Evolutionary conservation across 2,113 vertebrate genomes (phyloP), one percentile per base, ranked within the genome.

Genomic region (Petromus typicus): DNA sequence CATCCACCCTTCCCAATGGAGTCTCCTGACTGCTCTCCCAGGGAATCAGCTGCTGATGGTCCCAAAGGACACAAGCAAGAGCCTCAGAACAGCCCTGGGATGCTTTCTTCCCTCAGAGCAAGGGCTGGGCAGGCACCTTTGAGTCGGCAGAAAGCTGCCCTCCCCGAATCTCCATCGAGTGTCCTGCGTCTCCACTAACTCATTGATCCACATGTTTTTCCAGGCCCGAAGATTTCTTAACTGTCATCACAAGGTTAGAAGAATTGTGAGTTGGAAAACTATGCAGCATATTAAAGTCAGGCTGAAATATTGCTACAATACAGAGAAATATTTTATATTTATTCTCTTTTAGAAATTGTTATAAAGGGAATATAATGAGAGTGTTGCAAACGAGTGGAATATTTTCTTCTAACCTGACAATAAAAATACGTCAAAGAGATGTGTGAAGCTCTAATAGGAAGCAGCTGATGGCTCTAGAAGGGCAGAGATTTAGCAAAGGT

Each of bases 351-450:
- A 96, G 98, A 97, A 98, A 97, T 96, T 96, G 97, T 98, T 98
- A 98, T 98, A 98, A 98, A 98, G 98, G 97, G 98, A 97, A 97
- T 95, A 98, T 98, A 98, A 99, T 98, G 98, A 98, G 98, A 98
- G 96, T 23, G 85, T 81, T 97, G 98, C 98, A 98, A 98, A 98
- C 97, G 89, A 98, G 97, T 96, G 84, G 97, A 98, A 97, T 98
- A 89, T 98, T 98, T 98, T 97, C 98, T 96, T 98, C 98, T 98
- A 98, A 98, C 98, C 97, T 96, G 97, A 97, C 98, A 98, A 98
- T 98, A 98, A 98, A 98, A 98, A 98, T 97, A 92, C 48, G 96
- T 98, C 98, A 97, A 84, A 95, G 82, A 97, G 96, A 97, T 85
- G 95, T 81, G 54, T 82, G 96, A 96, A 97, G 93, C 95, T 95